Evolutionary conservation across 2,113 vertebrate species (phyloP).

Genomic region (Fulica atra): DNA sequence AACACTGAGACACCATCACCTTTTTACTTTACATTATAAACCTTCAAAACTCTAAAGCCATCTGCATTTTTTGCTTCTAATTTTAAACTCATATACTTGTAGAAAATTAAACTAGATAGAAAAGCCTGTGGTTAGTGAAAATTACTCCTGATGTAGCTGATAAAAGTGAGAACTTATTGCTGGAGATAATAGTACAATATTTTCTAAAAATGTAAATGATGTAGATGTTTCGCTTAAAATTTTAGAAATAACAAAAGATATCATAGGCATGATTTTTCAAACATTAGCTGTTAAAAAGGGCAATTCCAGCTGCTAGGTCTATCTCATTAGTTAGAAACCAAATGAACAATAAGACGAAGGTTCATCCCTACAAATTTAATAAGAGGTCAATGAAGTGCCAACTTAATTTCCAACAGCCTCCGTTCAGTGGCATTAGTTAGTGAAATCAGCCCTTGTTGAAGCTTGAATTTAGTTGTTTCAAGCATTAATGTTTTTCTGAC

Average conservation of each 20-base stretch:
- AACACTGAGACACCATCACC: neutral
- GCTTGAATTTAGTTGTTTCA: slow-evolving; percentile 2
- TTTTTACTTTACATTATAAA: neutral
- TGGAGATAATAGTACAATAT: neutral
- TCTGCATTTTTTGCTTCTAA: neutral
- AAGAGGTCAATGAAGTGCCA: neutral
- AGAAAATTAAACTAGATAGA: neutral
- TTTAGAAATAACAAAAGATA: neutral
- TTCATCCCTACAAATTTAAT: neutral
- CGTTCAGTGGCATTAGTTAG: neutral
- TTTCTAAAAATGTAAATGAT: neutral
- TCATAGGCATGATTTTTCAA: neutral
- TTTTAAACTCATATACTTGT: neutral
- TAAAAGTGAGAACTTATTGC: neutral
- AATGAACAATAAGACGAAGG: slow-evolving; percentile 6
- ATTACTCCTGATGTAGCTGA: neutral
- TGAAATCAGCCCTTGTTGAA: slow-evolving; percentile 11
- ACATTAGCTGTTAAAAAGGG: neutral
- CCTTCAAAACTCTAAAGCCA: neutral
- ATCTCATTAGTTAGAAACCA: slow-evolving; percentile 14
- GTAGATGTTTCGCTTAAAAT: neutral
- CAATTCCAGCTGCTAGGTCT: neutral
- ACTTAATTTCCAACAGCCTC: slow-evolving; percentile 1
- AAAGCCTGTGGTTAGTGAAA: neutral
- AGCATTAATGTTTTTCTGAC: neutral